Evolutionary conservation across 2,113 vertebrate genomes (phyloP), one percentile per base, ranked within the genome.

Genomic region (Corynorhinus townsendii): DNA sequence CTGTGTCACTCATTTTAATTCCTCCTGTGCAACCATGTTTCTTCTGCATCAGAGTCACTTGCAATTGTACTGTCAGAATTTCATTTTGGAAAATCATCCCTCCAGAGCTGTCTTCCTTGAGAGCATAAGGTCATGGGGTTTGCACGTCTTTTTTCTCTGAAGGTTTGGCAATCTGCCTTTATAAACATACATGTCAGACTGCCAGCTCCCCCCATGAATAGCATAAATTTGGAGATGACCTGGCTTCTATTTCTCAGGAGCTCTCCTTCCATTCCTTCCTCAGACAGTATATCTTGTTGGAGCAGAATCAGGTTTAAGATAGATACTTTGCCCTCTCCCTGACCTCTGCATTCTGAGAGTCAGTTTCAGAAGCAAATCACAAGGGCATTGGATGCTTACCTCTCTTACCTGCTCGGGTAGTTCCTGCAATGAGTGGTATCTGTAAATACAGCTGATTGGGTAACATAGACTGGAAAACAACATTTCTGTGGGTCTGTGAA

Each of bases 1-100:
- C 45, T 52, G 30, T 75, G 59, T 79, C 68, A 15, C 28, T 59
- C 47, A n/a, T 96, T 75, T 90, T 92, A 79, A 92, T 83, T 90
- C 94, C 71, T 64, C 38, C 68, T 6, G 52, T 30, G 33, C 47
- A 38, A 8, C 10, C 28, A 2, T 1, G 0, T 17, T 56, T 80
- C 90, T 85, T 86, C 80, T 43, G 14, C 1, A 40, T 47, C 56
- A 15, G 62, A 94, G 69, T 93, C 62, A 85, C 82, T 79, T 96
- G 95, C 77, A 43, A 69, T 52, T 59, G 85, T 38, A 73, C 52
- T 83, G 68, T 92, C 62, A 72, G 95, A 85, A 89, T 95, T 89
- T 94, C 87, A 2, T 56, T 88, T 91, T 69, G 90, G 82, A 93
- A 90, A 95, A 71, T 81, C 85, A 83, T 72, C 66, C 47, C 47